phyloP scores from a whole-genome alignment of 1,140 invertebrate genomes.

The Polyergus mexicanus region DNA sequence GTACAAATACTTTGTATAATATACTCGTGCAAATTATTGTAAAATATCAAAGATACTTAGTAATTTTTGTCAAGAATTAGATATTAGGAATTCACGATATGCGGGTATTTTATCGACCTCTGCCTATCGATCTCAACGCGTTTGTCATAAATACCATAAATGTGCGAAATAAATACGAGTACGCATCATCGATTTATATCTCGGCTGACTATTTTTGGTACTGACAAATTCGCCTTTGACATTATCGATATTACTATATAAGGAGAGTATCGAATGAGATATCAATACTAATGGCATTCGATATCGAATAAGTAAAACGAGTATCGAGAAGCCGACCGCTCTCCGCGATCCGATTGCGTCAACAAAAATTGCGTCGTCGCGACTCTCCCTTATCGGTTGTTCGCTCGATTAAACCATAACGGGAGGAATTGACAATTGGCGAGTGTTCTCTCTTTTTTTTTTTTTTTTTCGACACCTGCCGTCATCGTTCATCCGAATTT shows the following conservation, averaged over 20 bases:
- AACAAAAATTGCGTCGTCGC: conserved; percentile 9
- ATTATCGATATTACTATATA: not conserved
- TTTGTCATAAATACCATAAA: conserved; percentile 7
- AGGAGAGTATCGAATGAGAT: not conserved
- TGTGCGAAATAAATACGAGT: not conserved
- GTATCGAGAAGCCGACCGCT: not conserved
- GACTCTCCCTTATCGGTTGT: conserved; percentile 28
- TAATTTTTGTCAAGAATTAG: not conserved
- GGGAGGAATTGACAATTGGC: conserved; percentile 38
- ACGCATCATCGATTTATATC: not conserved
- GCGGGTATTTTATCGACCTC: not conserved
- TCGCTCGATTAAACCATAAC: conserved; percentile 57
- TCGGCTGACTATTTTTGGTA: conserved; percentile 10
- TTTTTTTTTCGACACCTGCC: not conserved
- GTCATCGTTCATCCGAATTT: conserved; percentile 19
- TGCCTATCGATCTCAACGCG: not conserved
- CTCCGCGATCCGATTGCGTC: conserved; percentile 28
- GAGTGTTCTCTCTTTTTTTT: not conserved
- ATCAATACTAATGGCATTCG: not conserved
- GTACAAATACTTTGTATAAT: not conserved
- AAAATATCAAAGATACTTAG: not conserved
- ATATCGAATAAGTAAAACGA: conserved; percentile 7
- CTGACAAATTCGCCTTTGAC: not conserved
- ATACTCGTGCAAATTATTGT: not conserved
- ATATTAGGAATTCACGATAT: conserved; percentile 16